phyloP scores from a whole-genome alignment of 2,888 invertebrate genomes.

The Cristatella mucedo region DNA sequence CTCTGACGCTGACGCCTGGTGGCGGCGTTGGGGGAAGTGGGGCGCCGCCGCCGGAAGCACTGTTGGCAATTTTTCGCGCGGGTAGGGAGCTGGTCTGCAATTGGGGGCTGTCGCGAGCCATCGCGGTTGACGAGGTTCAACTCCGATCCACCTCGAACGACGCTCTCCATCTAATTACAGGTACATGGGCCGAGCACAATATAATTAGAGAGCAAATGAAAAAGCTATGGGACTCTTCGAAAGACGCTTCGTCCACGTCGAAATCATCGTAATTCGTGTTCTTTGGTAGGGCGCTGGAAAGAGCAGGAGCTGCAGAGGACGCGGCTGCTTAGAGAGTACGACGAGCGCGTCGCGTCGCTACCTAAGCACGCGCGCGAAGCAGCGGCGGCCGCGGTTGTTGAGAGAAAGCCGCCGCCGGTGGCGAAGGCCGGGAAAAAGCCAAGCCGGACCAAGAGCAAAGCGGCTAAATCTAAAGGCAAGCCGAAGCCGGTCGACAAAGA shows the following conservation, averaged over 20 bases:
- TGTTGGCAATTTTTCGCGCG: too few relatives aligned
- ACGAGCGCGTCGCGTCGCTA: constrained; percentile 2
- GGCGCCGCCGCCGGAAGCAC: too few relatives aligned
- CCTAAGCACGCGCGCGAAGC: constrained; percentile 5
- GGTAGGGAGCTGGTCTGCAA: too few relatives aligned
- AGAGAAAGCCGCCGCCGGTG: background rate
- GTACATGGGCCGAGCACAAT: constrained; percentile 7
- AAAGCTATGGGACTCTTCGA: background rate
- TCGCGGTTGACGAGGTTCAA: too few relatives aligned
- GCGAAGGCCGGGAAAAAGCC: background rate
- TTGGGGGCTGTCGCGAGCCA: too few relatives aligned
- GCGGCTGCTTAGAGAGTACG: constrained; percentile 6
- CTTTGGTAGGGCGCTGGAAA: constrained; percentile 5
- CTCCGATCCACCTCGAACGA: too few relatives aligned
- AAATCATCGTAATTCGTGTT: background rate
- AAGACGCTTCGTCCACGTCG: background rate
- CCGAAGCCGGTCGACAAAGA: too few relatives aligned
- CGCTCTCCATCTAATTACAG: too few relatives aligned
- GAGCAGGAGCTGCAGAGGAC: constrained; percentile 3
- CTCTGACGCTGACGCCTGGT: too few relatives aligned
- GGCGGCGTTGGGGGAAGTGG: too few relatives aligned
- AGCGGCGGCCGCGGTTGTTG: background rate
- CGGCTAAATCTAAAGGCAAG: too few relatives aligned
- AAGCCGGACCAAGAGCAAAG: background rate
- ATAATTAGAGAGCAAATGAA: constrained; percentile 5